These are phyloP conservation scores for Psittacula derbiana DNA, from an alignment of 2,797 vertebrate species.

Conservation along the genomic window DNA sequence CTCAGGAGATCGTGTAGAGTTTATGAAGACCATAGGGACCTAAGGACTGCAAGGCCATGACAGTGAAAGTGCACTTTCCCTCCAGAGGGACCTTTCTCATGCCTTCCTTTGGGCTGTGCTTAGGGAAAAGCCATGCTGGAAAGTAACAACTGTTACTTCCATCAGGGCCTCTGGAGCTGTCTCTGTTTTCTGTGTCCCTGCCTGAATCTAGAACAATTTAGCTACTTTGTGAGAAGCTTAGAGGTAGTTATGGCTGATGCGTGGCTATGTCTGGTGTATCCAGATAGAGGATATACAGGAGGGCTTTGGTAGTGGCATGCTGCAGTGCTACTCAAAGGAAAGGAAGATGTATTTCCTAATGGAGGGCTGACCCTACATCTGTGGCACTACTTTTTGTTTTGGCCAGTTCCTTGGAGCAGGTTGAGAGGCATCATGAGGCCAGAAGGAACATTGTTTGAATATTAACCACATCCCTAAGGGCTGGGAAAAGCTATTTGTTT, in stretches of 20 bases:
- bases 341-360: background rate
- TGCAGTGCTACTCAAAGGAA: background rate
- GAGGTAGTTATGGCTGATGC: background rate
- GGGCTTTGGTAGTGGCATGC: background rate
- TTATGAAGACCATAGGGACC: background rate
- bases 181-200: background rate
- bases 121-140: background rate
- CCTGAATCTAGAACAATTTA: background rate
- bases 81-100: background rate
- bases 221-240: background rate
- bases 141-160: background rate
- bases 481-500: background rate
- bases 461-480: background rate
- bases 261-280: background rate
- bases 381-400: background rate
- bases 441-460: background rate
- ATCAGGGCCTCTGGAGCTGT: background rate
- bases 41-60: background rate
- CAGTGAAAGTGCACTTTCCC: background rate
- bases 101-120: background rate
- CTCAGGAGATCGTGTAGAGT: background rate
- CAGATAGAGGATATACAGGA: background rate
- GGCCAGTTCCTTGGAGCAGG: background rate
- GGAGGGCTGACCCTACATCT: background rate
- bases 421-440: background rate